Base-by-base conservation (phyloP, 2,888 invertebrate genomes). In the Sinodicranocentrus sp. region DNA sequence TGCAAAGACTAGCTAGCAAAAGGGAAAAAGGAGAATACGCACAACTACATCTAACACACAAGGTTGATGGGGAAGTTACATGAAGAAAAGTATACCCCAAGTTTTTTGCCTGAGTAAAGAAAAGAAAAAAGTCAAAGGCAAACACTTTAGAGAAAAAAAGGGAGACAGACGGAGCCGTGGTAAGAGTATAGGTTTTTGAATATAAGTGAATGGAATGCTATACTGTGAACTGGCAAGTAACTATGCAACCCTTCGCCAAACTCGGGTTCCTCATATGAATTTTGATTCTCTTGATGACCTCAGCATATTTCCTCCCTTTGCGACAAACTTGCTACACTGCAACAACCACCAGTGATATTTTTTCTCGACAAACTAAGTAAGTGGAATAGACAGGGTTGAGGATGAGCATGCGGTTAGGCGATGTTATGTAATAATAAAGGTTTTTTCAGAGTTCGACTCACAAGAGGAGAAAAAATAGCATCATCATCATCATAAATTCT, bases 251-350 rank as follows among this genome's bases (percentile, higher is more conserved):
- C 68, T 68, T 77, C 68, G 77, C 33, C 71, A 57, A 71, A 79
- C 61, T 52, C 75, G 59, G 68, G 77, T 80, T n/a, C 70, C 78
- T 85, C 84, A 84, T 84, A 85, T 84, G 87, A 87, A 87, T 87
- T 86, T 86, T 87, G 87, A 87, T 85, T 87, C 84, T 86, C 79
- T 82, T 87, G 87, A 87, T 87, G 87, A 87, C 85, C 85, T 84
- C 85, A 87, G 85, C 87, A 85, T 70, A 85, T 84, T 86, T 75
- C 44, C 63, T 72, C 52, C 57, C 28, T 68, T 44, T 75, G 19
- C 59, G 17, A 59, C 72, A 72, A n/a, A 44, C 72, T 57, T 57
- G 33, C 28, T n/a, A 43, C 25, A 44, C 21, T 43, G 43, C 68
- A 68, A 44, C 68, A 13, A 10, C n/a, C 2, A 33, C 65, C 39